Percentiles rank a stretch among this genome's conserved stretches.
phyloP scores from a whole-genome alignment of 2,888 invertebrate genomes.

The Thyatira batis region DNA sequence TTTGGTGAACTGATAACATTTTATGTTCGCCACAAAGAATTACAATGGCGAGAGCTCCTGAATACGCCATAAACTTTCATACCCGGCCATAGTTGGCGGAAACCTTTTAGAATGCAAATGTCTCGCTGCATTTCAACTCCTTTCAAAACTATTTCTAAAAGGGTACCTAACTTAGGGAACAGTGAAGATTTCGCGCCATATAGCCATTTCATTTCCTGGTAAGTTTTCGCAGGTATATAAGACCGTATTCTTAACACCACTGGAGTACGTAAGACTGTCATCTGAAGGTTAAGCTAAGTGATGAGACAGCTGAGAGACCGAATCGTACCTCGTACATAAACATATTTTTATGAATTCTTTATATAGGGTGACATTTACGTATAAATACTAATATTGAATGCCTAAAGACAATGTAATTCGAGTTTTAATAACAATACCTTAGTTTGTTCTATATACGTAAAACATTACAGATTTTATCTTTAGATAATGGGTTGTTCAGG shows the following conservation, averaged over 20 bases:
- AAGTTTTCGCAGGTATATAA: slow-evolving; percentile 50
- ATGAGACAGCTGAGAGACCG: too few relatives aligned
- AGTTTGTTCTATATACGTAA: not conserved
- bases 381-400: too few relatives aligned
- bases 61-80: slow-evolving; percentile 58
- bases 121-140: slow-evolving; percentile 64
- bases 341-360: not conserved
- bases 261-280: slow-evolving; percentile 14
- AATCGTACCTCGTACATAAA: too few relatives aligned
- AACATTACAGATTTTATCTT: not conserved
- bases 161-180: slow-evolving; percentile 56
- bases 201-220: slow-evolving; percentile 50
- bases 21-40: slow-evolving; percentile 45
- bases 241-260: slow-evolving; percentile 38
- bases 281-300: not conserved
- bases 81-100: slow-evolving; percentile 45
- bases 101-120: slow-evolving; percentile 74
- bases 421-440: not conserved
- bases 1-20: slow-evolving; percentile 42
- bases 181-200: slow-evolving; percentile 57
- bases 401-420: not conserved
- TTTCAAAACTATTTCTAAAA: slow-evolving; percentile 71
- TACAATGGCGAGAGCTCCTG: slow-evolving; percentile 31
- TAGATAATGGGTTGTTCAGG: slow-evolving; percentile 4
- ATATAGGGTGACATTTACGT: too few relatives aligned